phyloP scores from a whole-genome alignment of 1,140 invertebrate species.

The Portunus trituberculatus region DNA sequence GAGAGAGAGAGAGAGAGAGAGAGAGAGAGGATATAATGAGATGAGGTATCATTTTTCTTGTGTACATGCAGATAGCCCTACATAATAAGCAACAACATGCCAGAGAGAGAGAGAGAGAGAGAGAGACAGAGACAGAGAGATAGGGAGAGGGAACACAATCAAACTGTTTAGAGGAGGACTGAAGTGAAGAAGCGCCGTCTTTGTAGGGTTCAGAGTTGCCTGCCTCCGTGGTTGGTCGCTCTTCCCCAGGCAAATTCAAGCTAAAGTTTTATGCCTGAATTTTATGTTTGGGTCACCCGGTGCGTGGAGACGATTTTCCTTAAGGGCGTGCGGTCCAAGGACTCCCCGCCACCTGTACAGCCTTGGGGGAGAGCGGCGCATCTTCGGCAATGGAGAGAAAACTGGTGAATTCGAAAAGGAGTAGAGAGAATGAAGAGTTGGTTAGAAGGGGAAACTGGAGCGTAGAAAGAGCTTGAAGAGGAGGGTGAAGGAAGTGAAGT shows the following conservation, averaged over 20 bases:
- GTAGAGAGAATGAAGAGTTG: neutral
- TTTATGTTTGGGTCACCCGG: neutral
- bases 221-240: neutral
- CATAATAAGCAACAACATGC: no score
- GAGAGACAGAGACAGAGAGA: neutral
- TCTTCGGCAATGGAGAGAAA: neutral
- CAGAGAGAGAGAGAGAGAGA: no score
- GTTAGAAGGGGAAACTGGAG: no score
- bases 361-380: no score
- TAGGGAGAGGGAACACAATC: neutral
- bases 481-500: no score
- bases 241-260: neutral
- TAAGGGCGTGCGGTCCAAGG: neutral
- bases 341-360: neutral
- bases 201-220: neutral
- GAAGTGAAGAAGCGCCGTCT: neutral
- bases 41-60: no score
- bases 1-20: no score
- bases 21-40: no score
- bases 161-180: neutral
- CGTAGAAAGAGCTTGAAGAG: no score
- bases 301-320: neutral
- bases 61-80: no score
- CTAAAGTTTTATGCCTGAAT: neutral
- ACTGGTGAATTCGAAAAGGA: neutral